phyloP scores from a whole-genome alignment of 2,888 invertebrate genomes.

The Callosobruchus maculatus region DNA sequence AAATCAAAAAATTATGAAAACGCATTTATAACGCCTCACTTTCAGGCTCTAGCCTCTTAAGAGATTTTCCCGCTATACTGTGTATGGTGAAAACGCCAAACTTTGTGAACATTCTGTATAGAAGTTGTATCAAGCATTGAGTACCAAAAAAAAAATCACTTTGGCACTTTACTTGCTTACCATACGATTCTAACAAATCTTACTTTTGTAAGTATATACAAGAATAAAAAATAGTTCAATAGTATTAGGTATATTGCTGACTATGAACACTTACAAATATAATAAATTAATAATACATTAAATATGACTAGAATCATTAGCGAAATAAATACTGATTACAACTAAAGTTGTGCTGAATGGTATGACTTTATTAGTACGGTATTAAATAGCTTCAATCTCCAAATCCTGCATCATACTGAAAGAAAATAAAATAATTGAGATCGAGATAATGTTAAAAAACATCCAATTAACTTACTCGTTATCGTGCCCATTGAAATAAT shows the following conservation, averaged over 20 bases:
- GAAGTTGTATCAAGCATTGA: no score
- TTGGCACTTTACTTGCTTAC: no score
- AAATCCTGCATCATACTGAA: constrained; percentile 40
- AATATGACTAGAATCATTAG: constrained; percentile 22
- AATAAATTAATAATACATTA: constrained; percentile 1
- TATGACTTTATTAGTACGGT: constrained; percentile 11
- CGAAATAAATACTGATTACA: constrained; percentile 16
- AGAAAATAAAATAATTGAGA: constrained; percentile 13
- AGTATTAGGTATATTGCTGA: constrained; percentile 1
- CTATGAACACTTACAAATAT: constrained; percentile 2
- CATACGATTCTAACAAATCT: no score
- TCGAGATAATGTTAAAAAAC: constrained; percentile 7
- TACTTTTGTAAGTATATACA: not conserved
- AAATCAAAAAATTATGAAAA: no score
- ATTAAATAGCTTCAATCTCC: constrained; percentile 41
- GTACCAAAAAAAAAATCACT: no score
- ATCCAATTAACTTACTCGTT: constrained; percentile 30
- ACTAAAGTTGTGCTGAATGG: constrained; percentile 18
- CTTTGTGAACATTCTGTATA: no score
- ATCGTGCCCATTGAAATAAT: constrained; percentile 37
- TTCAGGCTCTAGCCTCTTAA: no score
- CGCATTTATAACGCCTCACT: no score
- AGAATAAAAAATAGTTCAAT: not conserved
- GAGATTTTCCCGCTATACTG: no score
- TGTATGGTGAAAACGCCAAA: no score